phyloP scores from a whole-genome alignment of 2,113 vertebrate species.

The Lycaon pictus region DNA sequence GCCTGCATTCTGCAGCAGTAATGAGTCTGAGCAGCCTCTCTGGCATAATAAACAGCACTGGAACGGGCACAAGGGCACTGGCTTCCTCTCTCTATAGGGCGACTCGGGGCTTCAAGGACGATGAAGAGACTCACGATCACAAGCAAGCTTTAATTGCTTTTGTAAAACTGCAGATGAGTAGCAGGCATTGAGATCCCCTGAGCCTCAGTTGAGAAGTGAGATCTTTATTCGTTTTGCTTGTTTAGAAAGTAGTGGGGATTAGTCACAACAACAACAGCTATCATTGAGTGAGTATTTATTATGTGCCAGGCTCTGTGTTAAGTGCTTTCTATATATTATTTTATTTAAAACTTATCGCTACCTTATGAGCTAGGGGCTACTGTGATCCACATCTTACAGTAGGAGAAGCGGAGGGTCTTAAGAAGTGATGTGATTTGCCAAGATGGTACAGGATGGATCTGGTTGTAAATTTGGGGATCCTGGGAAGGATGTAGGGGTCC shows the following conservation, averaged over 20 bases:
- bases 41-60: conserved; percentile 84
- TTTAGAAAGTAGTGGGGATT: background rate
- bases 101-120: conserved; percentile 84
- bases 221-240: background rate
- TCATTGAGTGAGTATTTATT: background rate
- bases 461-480: background rate
- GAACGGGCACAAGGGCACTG: conserved; percentile 72
- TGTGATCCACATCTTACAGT: background rate
- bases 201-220: background rate
- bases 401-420: background rate
- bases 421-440: background rate
- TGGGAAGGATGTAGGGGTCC: background rate
- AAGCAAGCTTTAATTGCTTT: conserved; percentile 56
- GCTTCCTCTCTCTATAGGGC: conserved; percentile 70
- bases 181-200: fast-evolving
- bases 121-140: background rate
- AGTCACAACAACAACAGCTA: background rate
- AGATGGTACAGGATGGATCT: background rate
- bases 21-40: conserved; percentile 85
- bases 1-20: conserved; percentile 84
- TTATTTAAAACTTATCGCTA: background rate
- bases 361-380: background rate
- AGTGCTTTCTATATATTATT: background rate
- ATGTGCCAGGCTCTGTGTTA: background rate
- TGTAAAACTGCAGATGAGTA: background rate